A percentile compares a stretch with the other conserved stretches of the same genome.
Evolutionary conservation across 2,888 invertebrate genomes (phyloP).

Genomic region (Protophormia terraenovae): DNA sequence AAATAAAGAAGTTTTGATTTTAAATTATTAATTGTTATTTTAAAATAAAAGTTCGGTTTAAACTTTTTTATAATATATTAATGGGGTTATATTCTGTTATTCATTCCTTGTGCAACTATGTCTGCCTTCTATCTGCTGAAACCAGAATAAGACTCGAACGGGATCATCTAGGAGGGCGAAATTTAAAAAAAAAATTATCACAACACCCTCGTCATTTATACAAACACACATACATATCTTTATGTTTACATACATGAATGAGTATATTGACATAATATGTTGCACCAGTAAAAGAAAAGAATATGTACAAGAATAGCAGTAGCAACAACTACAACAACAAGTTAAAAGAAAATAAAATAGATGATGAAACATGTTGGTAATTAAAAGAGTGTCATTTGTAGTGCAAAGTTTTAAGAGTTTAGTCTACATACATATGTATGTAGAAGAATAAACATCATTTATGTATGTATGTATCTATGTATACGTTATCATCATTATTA

Average conservation of each 20-base stretch:
- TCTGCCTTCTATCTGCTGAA: no score
- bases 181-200: no score
- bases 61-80: no score
- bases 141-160: no score
- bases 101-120: no score
- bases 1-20: no score
- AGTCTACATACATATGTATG: neutral
- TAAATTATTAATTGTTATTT: no score
- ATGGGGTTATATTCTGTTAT: no score
- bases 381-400: slow-evolving; percentile 63
- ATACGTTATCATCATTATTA: slow-evolving; percentile 9
- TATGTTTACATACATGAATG: slow-evolving; percentile 42
- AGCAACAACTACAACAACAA: neutral
- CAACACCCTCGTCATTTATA: slow-evolving; percentile 10
- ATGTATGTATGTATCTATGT: slow-evolving; percentile 4
- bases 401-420: slow-evolving; percentile 55
- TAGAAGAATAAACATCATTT: neutral
- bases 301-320: slow-evolving; percentile 11
- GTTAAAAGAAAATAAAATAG: slow-evolving; percentile 40
- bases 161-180: neutral
- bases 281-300: slow-evolving; percentile 36
- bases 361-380: slow-evolving; percentile 62
- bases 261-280: slow-evolving; percentile 62
- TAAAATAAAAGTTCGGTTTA: no score
- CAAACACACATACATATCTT: slow-evolving; percentile 10